A percentile compares a stretch with the other conserved stretches of the same genome.
Evolutionary conservation across 2,797 vertebrate genomes (phyloP).

Genomic region (Rhinogobio ventralis): DNA sequence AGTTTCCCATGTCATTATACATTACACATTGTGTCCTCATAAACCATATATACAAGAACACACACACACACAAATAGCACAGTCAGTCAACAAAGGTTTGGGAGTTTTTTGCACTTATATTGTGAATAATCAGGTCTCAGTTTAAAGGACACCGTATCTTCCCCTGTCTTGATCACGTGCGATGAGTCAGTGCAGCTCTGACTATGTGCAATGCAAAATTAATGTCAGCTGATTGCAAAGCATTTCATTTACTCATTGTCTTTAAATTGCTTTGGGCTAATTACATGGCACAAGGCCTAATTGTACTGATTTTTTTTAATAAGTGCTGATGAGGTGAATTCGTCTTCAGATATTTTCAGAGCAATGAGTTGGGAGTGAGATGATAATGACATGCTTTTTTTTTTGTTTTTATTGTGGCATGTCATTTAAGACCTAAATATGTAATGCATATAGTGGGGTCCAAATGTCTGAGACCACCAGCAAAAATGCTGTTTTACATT

Average conservation of each 20-base stretch:
- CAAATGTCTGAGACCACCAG: neutral
- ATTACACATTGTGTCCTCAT: neutral
- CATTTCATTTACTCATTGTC: slow-evolving; percentile 55
- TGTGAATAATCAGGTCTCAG: neutral
- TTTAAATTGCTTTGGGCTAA: slow-evolving; percentile 47
- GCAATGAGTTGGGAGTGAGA: neutral
- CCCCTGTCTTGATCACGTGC: neutral
- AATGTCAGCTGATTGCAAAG: slow-evolving; percentile 27
- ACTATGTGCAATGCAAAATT: slow-evolving; percentile 41
- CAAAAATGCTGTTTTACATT: neutral
- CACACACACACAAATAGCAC: slow-evolving; percentile 29
- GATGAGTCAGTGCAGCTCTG: slow-evolving; percentile 19
- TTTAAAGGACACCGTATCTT: neutral
- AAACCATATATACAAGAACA: neutral
- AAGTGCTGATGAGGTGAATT: slow-evolving; percentile 38
- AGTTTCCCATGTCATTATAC: neutral
- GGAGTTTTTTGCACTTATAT: neutral
- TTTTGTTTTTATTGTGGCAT: neutral
- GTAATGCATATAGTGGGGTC: neutral
- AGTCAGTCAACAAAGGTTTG: neutral
- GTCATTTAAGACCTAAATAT: neutral
- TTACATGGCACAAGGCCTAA: slow-evolving; percentile 39
- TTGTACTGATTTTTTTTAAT: slow-evolving; percentile 14
- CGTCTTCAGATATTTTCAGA: slow-evolving; percentile 11
- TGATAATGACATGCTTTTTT: neutral